Percentiles rank a stretch among this genome's conserved stretches.
These are phyloP conservation scores for Sebastes fasciatus DNA, from an alignment of 2,113 vertebrate genomes.

Conservation along the genomic window DNA sequence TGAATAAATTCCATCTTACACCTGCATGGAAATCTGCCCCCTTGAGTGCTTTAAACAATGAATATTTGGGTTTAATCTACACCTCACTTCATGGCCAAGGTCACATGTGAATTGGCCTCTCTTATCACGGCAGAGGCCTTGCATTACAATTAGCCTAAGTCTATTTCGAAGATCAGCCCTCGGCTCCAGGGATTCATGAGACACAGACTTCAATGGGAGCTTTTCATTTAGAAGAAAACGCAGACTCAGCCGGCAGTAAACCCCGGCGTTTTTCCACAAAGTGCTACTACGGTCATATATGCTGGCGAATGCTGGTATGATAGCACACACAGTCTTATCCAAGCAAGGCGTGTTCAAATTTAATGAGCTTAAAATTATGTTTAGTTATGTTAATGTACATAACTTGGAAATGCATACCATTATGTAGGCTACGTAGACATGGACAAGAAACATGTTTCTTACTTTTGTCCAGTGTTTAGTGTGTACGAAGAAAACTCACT, in stretches of 20 bases:
- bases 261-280: slow-evolving; percentile 14
- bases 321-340: slow-evolving; percentile 10
- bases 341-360: slow-evolving; percentile 14
- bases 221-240: slow-evolving; percentile 62
- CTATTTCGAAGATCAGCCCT: slow-evolving; percentile 62
- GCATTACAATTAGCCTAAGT: slow-evolving; percentile 69
- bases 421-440: background rate
- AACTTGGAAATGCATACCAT: background rate
- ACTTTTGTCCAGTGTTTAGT: background rate
- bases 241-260: slow-evolving; percentile 35
- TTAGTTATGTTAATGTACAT: background rate
- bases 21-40: background rate
- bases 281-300: background rate
- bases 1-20: slow-evolving; percentile 1
- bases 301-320: background rate
- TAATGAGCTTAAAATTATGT: slow-evolving; percentile 12
- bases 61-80: slow-evolving; percentile 57
- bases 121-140: slow-evolving; percentile 60
- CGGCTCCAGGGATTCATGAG: slow-evolving; percentile 54
- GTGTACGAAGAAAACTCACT: background rate
- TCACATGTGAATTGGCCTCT: slow-evolving; percentile 64
- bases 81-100: slow-evolving; percentile 60
- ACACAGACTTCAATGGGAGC: slow-evolving; percentile 61
- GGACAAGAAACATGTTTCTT: background rate
- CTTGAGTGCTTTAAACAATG: slow-evolving; percentile 41